Conservation (phyloP, 1,140 invertebrate genomes). For the Meloidogyne floridensis region DNA sequence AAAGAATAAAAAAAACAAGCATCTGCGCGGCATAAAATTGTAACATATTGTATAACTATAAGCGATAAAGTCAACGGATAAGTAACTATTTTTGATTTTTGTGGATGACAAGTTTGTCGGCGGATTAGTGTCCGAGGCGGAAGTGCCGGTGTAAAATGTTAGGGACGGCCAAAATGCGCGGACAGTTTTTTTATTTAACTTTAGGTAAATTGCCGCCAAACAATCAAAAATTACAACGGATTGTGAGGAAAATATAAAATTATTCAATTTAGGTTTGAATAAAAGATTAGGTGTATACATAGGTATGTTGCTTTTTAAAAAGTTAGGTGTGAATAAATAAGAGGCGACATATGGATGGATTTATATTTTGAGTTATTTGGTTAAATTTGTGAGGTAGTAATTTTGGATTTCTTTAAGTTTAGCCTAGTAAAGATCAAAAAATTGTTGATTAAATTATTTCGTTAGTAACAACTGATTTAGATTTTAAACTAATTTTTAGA, state of each 20-base stretch:
- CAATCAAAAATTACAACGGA: not conserved
- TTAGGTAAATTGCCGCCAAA: not conserved
- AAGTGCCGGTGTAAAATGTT: not conserved
- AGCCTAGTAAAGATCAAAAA: too few species aligned
- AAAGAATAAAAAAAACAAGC: too few species aligned
- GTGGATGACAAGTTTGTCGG: not conserved
- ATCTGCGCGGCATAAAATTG: too few species aligned
- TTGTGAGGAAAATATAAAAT: slow-evolving; percentile 4
- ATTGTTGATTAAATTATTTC: too few species aligned
- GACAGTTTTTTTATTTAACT: not conserved
- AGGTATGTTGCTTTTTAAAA: too few species aligned
- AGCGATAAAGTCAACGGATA: slow-evolving; percentile 1
- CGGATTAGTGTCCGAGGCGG: not conserved
- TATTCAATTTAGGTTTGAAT: not conserved
- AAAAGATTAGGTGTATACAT: not conserved
- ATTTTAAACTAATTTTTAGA: too few species aligned
- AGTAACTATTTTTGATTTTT: slow-evolving; percentile 4
- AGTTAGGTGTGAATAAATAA: not conserved
- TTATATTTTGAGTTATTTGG: not conserved
- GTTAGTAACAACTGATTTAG: too few species aligned
- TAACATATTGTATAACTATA: not conserved
- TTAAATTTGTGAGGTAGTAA: not conserved
- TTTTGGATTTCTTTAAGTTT: not conserved
- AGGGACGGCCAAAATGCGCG: not conserved
- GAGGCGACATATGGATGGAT: not conserved